Evolutionary conservation across 2,113 vertebrate species (phyloP).

Genomic region (Rutilus rutilus): DNA sequence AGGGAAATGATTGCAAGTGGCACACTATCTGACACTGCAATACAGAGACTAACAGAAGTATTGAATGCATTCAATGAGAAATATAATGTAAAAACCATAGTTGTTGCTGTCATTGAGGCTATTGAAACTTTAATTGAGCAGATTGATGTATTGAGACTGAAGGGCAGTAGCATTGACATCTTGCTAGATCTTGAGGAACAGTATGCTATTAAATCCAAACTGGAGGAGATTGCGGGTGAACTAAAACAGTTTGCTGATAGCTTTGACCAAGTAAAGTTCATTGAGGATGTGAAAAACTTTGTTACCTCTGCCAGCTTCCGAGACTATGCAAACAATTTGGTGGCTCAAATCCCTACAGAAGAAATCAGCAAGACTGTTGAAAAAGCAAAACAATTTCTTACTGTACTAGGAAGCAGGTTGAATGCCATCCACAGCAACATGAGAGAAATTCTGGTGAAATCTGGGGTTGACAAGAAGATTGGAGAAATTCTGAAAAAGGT

Average conservation of each 20-base stretch:
- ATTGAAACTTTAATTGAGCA: slow-evolving; percentile 69
- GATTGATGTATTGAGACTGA: slow-evolving; percentile 74
- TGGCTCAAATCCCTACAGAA: slow-evolving; percentile 64
- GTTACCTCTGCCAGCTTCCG: slow-evolving; percentile 65
- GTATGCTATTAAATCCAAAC: slow-evolving; percentile 71
- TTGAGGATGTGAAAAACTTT: slow-evolving; percentile 67
- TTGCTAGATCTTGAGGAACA: slow-evolving; percentile 77
- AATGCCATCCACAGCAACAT: slow-evolving; percentile 70
- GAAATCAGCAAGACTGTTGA: slow-evolving; percentile 67
- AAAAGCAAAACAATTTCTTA: slow-evolving; percentile 65
- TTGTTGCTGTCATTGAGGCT: slow-evolving; percentile 73
- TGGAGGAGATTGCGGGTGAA: slow-evolving; percentile 70
- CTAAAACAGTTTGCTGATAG: slow-evolving; percentile 74
- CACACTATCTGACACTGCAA: slow-evolving; percentile 70
- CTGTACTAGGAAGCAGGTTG: slow-evolving; percentile 79
- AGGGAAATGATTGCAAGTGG: slow-evolving; percentile 71
- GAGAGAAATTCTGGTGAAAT: slow-evolving; percentile 73
- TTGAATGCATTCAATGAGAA: slow-evolving; percentile 76
- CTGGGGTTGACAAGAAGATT: slow-evolving; percentile 79
- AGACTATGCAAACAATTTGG: slow-evolving; percentile 62
- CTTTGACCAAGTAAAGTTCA: slow-evolving; percentile 71
- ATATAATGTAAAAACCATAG: slow-evolving; percentile 74
- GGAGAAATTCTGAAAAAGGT: slow-evolving; percentile 79
- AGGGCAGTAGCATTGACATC: slow-evolving; percentile 74
- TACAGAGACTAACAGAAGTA: slow-evolving; percentile 77